Percentiles rank a stretch among this genome's conserved stretches.
These are phyloP conservation scores for Eilema sororculum DNA, from an alignment of 2,888 invertebrate species.

Conservation along the genomic window DNA sequence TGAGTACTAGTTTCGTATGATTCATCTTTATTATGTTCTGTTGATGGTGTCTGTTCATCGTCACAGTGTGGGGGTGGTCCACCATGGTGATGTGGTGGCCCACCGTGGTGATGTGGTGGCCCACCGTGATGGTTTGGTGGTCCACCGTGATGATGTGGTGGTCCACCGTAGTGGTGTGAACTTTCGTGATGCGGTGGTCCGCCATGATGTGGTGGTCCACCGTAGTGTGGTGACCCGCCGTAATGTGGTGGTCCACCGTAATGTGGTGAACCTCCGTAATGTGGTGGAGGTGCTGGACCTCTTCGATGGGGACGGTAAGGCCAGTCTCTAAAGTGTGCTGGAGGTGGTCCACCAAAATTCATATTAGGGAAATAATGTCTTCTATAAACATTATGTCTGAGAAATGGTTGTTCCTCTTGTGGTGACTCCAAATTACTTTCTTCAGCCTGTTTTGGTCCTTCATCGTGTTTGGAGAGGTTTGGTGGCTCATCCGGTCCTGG, in stretches of 20 bases:
- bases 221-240: conserved; percentile 23
- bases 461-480: background rate
- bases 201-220: conserved; percentile 25
- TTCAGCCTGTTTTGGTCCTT: background rate
- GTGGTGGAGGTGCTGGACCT: conserved; percentile 1
- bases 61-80: background rate
- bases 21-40: background rate
- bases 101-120: conserved; percentile 26
- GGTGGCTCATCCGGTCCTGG: background rate
- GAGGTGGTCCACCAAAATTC: background rate
- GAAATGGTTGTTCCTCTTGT: background rate
- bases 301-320: conserved; percentile 3
- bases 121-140: conserved; percentile 24
- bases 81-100: conserved; percentile 10
- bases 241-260: conserved; percentile 24
- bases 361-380: background rate
- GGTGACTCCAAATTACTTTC: background rate
- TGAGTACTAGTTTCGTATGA: background rate
- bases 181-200: conserved; percentile 26
- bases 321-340: conserved; percentile 10
- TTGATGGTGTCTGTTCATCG: background rate
- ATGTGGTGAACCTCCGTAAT: conserved; percentile 28
- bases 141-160: conserved; percentile 3
- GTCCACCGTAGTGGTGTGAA: background rate
- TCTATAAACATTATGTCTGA: background rate